Conservation (phyloP, 2,797 vertebrate species). For the Tympanoctomys barrerae region DNA sequence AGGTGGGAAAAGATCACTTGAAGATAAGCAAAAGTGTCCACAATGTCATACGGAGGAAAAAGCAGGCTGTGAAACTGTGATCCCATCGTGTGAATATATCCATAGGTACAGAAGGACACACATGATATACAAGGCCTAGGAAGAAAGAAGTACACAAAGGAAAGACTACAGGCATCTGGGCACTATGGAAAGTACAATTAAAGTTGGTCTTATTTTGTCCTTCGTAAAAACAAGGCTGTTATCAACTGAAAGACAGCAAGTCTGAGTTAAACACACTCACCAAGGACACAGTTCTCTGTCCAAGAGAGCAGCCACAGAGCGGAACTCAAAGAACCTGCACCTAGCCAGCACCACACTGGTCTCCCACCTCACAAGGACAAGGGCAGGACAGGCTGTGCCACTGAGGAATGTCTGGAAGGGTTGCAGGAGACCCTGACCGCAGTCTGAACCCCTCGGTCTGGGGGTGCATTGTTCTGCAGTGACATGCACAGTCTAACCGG, state of each 20-base stretch:
- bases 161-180: neutral
- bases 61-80: neutral
- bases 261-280: neutral
- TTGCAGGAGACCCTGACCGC: neutral
- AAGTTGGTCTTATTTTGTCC: constrained; percentile 36
- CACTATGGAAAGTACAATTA: neutral
- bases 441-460: neutral
- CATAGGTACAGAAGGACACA: neutral
- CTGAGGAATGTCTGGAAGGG: neutral
- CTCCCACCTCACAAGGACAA: neutral
- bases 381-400: neutral
- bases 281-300: neutral
- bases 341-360: neutral
- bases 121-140: neutral
- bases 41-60: neutral
- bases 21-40: constrained; percentile 27
- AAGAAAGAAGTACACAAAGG: neutral
- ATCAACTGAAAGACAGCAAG: constrained; percentile 41
- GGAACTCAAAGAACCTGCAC: neutral
- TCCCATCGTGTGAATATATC: neutral
- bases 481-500: neutral
- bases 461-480: neutral
- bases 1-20: constrained; percentile 29
- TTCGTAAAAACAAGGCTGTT: constrained; percentile 16
- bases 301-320: neutral